Evolutionary conservation across 2,797 vertebrate species (phyloP).

Genomic region (Geotrypetes seraphini): DNA sequence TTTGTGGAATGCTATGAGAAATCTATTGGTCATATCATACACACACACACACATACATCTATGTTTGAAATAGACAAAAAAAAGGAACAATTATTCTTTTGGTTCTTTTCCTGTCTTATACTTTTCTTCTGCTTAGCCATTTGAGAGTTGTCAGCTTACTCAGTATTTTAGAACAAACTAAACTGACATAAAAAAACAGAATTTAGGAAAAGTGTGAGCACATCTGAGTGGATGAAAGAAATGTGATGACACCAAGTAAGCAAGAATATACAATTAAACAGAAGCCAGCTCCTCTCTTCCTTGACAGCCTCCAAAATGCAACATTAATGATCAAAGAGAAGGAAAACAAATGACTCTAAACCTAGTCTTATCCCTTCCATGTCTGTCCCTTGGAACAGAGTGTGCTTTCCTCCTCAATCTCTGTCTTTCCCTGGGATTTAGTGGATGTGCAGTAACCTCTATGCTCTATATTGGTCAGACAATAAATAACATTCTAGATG

Average conservation of each 20-base stretch:
- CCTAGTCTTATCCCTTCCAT: conserved; percentile 18
- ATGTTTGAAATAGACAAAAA: too few species aligned
- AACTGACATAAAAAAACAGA: not conserved
- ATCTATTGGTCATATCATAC: too few species aligned
- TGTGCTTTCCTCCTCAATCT: conserved; percentile 1
- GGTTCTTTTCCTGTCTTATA: too few species aligned
- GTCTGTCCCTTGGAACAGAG: conserved; percentile 6
- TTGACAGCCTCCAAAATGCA: not conserved
- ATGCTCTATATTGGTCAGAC: conserved; percentile 27
- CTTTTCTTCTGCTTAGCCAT: too few species aligned
- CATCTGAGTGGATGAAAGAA: conserved; percentile 16
- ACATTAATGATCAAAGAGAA: not conserved
- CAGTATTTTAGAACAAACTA: too few species aligned
- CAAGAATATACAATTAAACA: conserved; percentile 6
- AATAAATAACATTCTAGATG: conserved; percentile 32
- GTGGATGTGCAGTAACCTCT: conserved; percentile 23
- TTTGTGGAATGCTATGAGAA: too few species aligned
- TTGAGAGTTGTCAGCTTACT: too few species aligned
- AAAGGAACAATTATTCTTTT: too few species aligned
- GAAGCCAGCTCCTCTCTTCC: not conserved
- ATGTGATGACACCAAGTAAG: conserved; percentile 14
- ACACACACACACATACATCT: too few species aligned
- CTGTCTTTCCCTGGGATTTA: conserved; percentile 31
- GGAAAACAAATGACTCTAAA: conserved; percentile 14
- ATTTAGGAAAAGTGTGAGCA: not conserved